Conservation (phyloP, 2,797 vertebrate genomes). For the Eulemur mongoz region DNA sequence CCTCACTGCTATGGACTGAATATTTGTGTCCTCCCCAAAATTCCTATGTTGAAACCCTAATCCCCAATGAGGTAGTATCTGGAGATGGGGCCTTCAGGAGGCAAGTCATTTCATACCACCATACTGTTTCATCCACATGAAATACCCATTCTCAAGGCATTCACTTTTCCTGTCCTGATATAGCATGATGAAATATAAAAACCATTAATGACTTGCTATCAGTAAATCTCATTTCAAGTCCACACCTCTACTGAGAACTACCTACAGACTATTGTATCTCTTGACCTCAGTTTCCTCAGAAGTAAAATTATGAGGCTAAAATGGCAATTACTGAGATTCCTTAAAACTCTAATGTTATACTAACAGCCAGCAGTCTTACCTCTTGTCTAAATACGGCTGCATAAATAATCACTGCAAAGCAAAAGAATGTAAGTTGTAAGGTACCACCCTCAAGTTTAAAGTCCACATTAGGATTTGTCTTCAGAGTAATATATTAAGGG, state of each 20-base stretch:
- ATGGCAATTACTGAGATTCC: background rate
- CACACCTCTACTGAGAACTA: background rate
- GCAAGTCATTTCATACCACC: background rate
- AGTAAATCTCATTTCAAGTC: background rate
- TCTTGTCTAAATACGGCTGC: background rate
- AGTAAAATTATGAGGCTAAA: conserved; percentile 10
- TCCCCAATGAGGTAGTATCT: background rate
- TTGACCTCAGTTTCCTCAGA: background rate
- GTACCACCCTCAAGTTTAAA: background rate
- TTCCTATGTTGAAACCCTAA: background rate
- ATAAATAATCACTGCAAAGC: background rate
- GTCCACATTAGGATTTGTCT: background rate
- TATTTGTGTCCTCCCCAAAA: background rate
- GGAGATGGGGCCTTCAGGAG: background rate
- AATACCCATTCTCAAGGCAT: background rate
- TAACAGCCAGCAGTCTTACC: background rate
- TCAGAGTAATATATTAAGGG: background rate
- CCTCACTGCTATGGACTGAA: background rate
- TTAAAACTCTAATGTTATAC: background rate
- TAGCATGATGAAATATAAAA: background rate
- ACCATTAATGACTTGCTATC: background rate
- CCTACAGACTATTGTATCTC: background rate
- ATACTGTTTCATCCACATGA: background rate
- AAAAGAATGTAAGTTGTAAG: background rate
- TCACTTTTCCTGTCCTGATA: background rate